phyloP scores from a whole-genome alignment of 2,888 invertebrate genomes.

The Drosophila antonietae region DNA sequence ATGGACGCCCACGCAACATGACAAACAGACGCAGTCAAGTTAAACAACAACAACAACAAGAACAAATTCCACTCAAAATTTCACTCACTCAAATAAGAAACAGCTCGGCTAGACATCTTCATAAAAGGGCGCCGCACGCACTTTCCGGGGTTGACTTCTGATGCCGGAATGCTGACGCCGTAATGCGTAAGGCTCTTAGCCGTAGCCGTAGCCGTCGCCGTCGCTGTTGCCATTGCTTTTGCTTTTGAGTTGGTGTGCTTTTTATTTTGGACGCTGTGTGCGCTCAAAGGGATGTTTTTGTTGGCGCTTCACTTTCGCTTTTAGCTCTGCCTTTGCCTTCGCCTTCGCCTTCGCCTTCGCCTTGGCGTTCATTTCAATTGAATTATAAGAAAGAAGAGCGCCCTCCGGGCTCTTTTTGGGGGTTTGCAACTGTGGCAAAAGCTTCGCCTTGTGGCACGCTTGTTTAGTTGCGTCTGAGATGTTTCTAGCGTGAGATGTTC shows the following conservation, averaged over 20 bases:
- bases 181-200: constrained; percentile 13
- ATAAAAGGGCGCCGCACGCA: constrained; percentile 38
- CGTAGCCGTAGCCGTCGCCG: not conserved
- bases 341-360: constrained; percentile 21
- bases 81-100: constrained; percentile 58
- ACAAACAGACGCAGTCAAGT: not conserved
- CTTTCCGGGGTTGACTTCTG: constrained; percentile 63
- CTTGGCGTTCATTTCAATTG: constrained; percentile 66
- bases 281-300: constrained; percentile 68
- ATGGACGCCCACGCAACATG: constrained; percentile 22
- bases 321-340: constrained; percentile 37
- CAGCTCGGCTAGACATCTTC: constrained; percentile 20
- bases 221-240: not conserved
- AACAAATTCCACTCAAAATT: constrained; percentile 56
- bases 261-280: constrained; percentile 35
- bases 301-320: constrained; percentile 55
- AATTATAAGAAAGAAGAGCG: constrained; percentile 56
- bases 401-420: constrained; percentile 27
- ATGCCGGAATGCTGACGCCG: constrained; percentile 32
- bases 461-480: constrained; percentile 82
- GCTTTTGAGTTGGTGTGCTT: constrained; percentile 28
- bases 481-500: constrained; percentile 82
- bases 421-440: constrained; percentile 33
- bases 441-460: constrained; percentile 55
- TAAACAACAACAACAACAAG: constrained; percentile 7